Evolutionary conservation across 1,140 invertebrate species (phyloP).

Genomic region (Brachionus rubens): DNA sequence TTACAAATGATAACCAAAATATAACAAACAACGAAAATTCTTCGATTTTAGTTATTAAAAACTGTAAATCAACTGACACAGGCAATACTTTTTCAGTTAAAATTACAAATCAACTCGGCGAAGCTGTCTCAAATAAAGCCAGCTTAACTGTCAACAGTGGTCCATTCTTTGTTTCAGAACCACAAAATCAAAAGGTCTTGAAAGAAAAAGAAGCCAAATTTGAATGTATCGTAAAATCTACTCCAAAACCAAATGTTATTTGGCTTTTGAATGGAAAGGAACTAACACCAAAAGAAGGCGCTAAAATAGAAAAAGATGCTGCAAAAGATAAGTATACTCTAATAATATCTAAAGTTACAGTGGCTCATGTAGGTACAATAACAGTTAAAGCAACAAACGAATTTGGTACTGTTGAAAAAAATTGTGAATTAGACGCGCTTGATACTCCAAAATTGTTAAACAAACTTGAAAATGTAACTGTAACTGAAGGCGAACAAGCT

Average conservation of each 20-base stretch:
- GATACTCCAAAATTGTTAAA: conserved; percentile 48
- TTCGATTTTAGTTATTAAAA: not conserved
- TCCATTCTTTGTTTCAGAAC: not conserved
- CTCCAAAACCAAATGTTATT: conserved; percentile 75
- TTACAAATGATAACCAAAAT: not conserved
- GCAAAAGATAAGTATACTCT: conserved; percentile 11
- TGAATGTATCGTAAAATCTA: conserved; percentile 51
- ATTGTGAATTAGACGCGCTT: not conserved
- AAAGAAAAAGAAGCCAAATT: conserved; percentile 26
- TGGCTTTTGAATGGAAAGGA: conserved; percentile 66
- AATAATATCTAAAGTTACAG: not conserved
- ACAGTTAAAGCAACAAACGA: conserved; percentile 11
- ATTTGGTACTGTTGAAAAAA: conserved; percentile 11
- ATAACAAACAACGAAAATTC: not conserved
- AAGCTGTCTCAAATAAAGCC: conserved; percentile 6
- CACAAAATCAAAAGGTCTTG: not conserved
- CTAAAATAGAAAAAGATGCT: not conserved
- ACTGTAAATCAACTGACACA: not conserved
- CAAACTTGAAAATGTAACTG: conserved; percentile 46
- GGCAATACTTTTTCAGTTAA: not conserved
- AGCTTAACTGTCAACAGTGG: not conserved
- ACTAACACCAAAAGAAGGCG: conserved; percentile 25
- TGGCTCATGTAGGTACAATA: not conserved
- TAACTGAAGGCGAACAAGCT: conserved; percentile 48
- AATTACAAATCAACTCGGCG: not conserved